These are phyloP conservation scores for Sterrhoptilus dennistouni DNA, from an alignment of 2,113 vertebrate species.

Conservation along the genomic window DNA sequence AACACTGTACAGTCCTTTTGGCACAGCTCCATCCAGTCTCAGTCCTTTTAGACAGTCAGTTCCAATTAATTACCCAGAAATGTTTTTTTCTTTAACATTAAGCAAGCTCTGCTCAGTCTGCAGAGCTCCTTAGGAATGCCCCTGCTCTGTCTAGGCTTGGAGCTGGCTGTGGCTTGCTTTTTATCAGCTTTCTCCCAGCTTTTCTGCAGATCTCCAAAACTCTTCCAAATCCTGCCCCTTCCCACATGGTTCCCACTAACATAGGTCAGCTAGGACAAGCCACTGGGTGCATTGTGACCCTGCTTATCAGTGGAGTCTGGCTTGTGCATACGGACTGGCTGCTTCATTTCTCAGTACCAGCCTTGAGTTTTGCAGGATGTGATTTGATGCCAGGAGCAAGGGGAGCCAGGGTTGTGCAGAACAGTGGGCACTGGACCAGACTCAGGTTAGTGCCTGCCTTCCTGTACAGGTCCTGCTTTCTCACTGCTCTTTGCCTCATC, in stretches of 20 bases:
- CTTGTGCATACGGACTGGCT: not conserved
- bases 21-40: slow-evolving; percentile 19
- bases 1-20: slow-evolving; percentile 53
- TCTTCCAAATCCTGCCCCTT: slow-evolving; percentile 32
- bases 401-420: not conserved
- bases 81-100: slow-evolving; percentile 42
- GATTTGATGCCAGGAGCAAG: not conserved
- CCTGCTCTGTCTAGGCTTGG: not conserved
- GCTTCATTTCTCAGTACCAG: not conserved
- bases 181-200: slow-evolving; percentile 31
- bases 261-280: not conserved
- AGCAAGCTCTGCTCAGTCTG: slow-evolving; percentile 39
- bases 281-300: not conserved
- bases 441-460: not conserved
- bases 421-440: not conserved
- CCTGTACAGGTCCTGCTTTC: not conserved
- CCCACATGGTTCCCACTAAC: slow-evolving; percentile 9
- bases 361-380: not conserved
- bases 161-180: slow-evolving; percentile 8
- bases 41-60: slow-evolving; percentile 25
- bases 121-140: slow-evolving; percentile 24
- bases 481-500: not conserved
- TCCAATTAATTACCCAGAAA: slow-evolving; percentile 49
- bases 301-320: slow-evolving; percentile 15
- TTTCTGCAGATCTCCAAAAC: slow-evolving; percentile 12